These are phyloP conservation scores for Barbus barbus DNA, from an alignment of 2,113 vertebrate genomes.

Conservation along the genomic window DNA sequence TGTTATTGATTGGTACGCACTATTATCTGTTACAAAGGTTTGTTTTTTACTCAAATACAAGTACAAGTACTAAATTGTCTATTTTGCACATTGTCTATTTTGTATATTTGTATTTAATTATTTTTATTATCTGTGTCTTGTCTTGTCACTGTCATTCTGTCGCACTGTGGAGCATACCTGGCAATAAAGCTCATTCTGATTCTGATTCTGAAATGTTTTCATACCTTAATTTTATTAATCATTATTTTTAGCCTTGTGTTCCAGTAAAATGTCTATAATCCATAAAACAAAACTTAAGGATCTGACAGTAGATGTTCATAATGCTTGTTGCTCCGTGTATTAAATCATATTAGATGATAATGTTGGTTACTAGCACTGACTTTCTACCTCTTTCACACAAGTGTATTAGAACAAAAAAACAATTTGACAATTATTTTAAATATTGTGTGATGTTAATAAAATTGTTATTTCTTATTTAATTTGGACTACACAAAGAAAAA, in stretches of 20 bases:
- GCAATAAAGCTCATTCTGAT: no score
- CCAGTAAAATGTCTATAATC: not conserved
- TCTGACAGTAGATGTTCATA: not conserved
- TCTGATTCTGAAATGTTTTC: no score
- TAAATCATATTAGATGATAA: no score
- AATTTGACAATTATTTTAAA: not conserved
- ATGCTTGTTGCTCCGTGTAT: not conserved
- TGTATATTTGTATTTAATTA: no score
- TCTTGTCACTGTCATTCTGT: no score
- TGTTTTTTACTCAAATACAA: not conserved
- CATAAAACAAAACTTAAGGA: not conserved
- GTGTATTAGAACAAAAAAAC: not conserved
- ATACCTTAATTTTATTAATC: not conserved
- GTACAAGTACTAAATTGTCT: no score
- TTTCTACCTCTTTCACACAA: not conserved
- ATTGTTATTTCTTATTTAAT: conserved; percentile 12
- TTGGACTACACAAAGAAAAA: not conserved
- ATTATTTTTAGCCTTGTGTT: not conserved
- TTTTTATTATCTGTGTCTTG: no score
- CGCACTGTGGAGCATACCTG: no score
- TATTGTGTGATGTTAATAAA: not conserved
- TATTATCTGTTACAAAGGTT: not conserved
- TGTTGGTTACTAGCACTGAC: not conserved
- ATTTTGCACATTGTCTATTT: no score
- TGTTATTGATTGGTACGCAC: not conserved